Base-by-base conservation (phyloP, 2,797 vertebrate genomes). In the Sebastes minor region DNA sequence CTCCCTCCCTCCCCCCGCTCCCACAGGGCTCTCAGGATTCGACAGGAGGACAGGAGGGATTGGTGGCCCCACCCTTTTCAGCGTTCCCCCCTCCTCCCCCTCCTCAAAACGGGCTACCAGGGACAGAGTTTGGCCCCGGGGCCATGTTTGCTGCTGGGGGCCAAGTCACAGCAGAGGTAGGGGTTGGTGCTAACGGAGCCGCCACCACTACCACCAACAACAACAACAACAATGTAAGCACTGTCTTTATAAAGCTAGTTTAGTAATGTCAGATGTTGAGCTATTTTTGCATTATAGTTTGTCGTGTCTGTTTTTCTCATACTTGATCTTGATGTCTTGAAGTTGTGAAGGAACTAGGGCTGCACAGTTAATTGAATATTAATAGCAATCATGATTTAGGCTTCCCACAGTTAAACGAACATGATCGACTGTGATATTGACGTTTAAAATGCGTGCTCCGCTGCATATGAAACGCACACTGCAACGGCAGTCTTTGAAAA, bases 11-110 rank as follows among this genome's bases (percentile, higher is more conserved):
- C 18, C 38, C 18, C n/a, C n/a, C 1, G 0, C 71, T 76, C 69
- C 88, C 60, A 2, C 93, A 95, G 94, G 95, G 94, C 84, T 90
- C 93, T 89, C 95, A 95, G 87, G 95, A 95, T 82, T 94, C 95
- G 28, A 84, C 94, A 81, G 95, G 91, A 87, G 93, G 88, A 86
- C 94, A 94, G 91, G 95, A 95, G 68, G 94, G 92, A 46, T 60
- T 94, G 81, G 93, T 95, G 65, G 92, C 94, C 82, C 93, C 94
- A 10, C 94, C 95, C 83, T 95, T 95, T 46, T 14, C 94, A 65
- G 85, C 93, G 4, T 95, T 95, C 80, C 94, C 93, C 4, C 95
- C 94, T 76, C 94, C 93, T 1, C 95, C 95, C 5, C 95, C 95
- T 65, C 95, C 95, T 74, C 95, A 96, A 76, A 96, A 96, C 74